Percentiles rank a stretch among this genome's conserved stretches.
Conservation (phyloP, 1,140 invertebrate species). For the Augochlora pura region DNA sequence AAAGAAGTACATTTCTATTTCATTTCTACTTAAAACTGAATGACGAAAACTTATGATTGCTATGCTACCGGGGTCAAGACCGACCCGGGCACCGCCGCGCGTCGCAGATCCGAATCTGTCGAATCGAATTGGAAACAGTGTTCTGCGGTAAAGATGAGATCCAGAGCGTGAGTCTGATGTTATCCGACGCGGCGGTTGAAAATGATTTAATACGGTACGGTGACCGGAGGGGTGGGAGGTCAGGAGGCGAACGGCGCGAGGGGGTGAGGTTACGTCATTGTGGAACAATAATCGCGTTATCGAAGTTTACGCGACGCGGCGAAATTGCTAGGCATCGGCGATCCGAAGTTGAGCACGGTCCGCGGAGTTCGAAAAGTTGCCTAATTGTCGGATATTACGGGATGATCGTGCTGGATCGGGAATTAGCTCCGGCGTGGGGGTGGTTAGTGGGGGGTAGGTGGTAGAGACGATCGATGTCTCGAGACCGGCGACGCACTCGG, state of each 20-base stretch:
- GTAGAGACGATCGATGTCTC: not conserved
- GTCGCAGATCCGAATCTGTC: too few relatives aligned
- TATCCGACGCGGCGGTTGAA: not conserved
- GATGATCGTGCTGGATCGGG: not conserved
- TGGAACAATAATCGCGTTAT: slow-evolving; percentile 13
- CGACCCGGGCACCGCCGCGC: too few relatives aligned
- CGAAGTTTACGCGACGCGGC: slow-evolving; percentile 4
- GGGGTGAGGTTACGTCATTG: not conserved
- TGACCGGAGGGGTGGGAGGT: not conserved
- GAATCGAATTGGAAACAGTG: too few relatives aligned
- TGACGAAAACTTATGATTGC: too few relatives aligned
- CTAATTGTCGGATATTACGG: not conserved
- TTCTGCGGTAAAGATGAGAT: not conserved
- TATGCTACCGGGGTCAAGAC: too few relatives aligned
- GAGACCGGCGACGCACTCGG: not conserved
- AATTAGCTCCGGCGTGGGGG: not conserved
- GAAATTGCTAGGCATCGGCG: slow-evolving; percentile 3
- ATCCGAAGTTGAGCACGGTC: slow-evolving; percentile 1
- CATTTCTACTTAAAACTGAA: too few relatives aligned
- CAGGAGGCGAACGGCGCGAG: too few relatives aligned
- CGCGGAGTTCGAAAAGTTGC: not conserved
- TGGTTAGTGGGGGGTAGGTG: too few relatives aligned
- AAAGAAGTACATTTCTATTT: too few relatives aligned
- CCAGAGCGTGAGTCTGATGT: not conserved
- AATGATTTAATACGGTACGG: slow-evolving; percentile 10